A percentile compares a stretch with the other conserved stretches of the same genome.
These are phyloP conservation scores for Argyra leucocephala DNA, from an alignment of 2,888 invertebrate genomes.

Conservation along the genomic window DNA sequence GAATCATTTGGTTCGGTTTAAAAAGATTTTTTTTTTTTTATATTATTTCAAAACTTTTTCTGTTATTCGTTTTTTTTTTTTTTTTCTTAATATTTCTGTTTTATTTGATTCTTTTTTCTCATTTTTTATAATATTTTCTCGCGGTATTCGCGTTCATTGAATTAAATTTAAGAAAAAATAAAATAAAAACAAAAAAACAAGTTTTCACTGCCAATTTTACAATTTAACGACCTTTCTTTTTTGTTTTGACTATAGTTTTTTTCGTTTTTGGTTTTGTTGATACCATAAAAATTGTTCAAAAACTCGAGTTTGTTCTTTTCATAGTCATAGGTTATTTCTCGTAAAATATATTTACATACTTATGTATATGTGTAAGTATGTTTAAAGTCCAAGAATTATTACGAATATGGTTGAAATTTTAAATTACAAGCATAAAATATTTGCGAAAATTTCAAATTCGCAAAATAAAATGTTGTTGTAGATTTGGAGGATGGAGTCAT, in stretches of 20 bases:
- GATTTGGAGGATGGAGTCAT: too few relatives aligned
- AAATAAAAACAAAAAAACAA: neutral
- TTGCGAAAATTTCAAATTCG: neutral
- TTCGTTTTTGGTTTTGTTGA: neutral
- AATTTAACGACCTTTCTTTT: slow-evolving; percentile 5
- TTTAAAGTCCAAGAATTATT: too few relatives aligned
- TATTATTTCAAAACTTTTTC: too few relatives aligned
- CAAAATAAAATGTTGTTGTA: too few relatives aligned
- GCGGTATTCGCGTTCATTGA: neutral
- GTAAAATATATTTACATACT: too few relatives aligned
- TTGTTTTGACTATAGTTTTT: too few relatives aligned
- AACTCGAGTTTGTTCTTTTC: neutral
- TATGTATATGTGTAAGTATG: too few relatives aligned
- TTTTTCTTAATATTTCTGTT: neutral
- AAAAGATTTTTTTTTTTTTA: too few relatives aligned
- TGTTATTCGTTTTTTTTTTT: too few relatives aligned
- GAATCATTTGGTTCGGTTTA: too few relatives aligned
- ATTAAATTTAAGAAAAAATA: neutral
- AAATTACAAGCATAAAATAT: neutral
- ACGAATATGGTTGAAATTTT: too few relatives aligned
- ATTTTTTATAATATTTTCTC: neutral
- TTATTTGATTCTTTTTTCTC: neutral
- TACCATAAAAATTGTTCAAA: neutral
- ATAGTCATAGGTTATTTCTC: neutral
- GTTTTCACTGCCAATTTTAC: slow-evolving; percentile 4